Evolutionary conservation across 2,888 invertebrate species (phyloP).

Genomic region (Rotaria sp.): DNA sequence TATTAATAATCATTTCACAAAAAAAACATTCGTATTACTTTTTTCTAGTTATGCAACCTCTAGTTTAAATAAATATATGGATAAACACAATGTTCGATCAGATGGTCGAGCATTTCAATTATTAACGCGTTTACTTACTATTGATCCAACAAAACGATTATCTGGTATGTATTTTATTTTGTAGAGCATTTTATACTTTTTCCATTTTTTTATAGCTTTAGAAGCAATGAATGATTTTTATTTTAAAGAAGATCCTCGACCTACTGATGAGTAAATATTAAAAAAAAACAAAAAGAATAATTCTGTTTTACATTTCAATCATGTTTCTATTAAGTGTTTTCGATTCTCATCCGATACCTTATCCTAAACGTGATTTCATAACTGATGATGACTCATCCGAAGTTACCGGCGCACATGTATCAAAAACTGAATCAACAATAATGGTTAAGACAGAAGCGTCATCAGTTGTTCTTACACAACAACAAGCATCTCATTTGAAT

Average conservation of each 20-base stretch:
- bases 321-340: slow-evolving; percentile 66
- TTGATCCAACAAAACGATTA: slow-evolving; percentile 86
- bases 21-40: too few relatives aligned
- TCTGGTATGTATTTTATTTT: neutral
- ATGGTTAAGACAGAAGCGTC: neutral
- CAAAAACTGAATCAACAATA: neutral
- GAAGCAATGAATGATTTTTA: slow-evolving; percentile 89
- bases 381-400: slow-evolving; percentile 73
- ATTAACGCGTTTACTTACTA: slow-evolving; percentile 63
- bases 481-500: neutral
- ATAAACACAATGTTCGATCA: slow-evolving; percentile 56
- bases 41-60: slow-evolving; percentile 49
- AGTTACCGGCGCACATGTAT: neutral
- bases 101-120: slow-evolving; percentile 55
- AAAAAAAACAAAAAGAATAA: neutral
- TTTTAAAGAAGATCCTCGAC: slow-evolving; percentile 85
- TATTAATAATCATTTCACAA: neutral
- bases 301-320: neutral
- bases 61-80: slow-evolving; percentile 55
- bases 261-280: slow-evolving; percentile 69
- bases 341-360: slow-evolving; percentile 72
- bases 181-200: neutral
- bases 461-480: neutral
- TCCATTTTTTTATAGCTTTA: neutral
- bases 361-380: slow-evolving; percentile 91